phyloP scores from a whole-genome alignment of 2,113 vertebrate species.

The Triplophysa dalaica region DNA sequence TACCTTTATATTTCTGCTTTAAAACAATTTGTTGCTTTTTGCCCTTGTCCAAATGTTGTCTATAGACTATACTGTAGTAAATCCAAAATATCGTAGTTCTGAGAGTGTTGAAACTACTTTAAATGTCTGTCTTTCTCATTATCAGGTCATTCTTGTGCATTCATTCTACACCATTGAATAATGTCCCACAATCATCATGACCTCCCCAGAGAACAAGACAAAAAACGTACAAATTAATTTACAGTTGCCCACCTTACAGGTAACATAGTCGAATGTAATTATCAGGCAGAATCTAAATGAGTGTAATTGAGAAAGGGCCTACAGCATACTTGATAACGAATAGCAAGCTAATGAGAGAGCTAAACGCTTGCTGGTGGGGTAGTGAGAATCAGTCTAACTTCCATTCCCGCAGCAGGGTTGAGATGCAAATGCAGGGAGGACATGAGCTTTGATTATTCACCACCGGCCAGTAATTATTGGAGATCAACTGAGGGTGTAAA shows the following conservation, averaged over 20 bases:
- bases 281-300: constrained; percentile 74
- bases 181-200: constrained; percentile 68
- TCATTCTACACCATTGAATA: constrained; percentile 62
- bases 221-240: constrained; percentile 80
- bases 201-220: constrained; percentile 67
- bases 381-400: constrained; percentile 42
- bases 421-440: constrained; percentile 1
- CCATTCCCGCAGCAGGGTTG: neutral
- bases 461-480: constrained; percentile 34
- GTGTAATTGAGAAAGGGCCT: constrained; percentile 78
- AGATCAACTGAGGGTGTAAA: constrained; percentile 64
- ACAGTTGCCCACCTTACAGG: constrained; percentile 79
- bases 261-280: constrained; percentile 80
- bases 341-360: constrained; percentile 72
- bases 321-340: constrained; percentile 77
- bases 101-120: neutral
- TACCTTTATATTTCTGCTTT: no score
- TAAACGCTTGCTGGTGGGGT: constrained; percentile 66
- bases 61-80: no score
- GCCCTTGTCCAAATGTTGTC: no score
- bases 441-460: constrained; percentile 23
- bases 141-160: constrained; percentile 66
- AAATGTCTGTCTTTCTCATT: constrained; percentile 28
- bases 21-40: no score
- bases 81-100: no score